Base-by-base conservation (phyloP, 2,888 invertebrate species). In the Myathropa florea region DNA sequence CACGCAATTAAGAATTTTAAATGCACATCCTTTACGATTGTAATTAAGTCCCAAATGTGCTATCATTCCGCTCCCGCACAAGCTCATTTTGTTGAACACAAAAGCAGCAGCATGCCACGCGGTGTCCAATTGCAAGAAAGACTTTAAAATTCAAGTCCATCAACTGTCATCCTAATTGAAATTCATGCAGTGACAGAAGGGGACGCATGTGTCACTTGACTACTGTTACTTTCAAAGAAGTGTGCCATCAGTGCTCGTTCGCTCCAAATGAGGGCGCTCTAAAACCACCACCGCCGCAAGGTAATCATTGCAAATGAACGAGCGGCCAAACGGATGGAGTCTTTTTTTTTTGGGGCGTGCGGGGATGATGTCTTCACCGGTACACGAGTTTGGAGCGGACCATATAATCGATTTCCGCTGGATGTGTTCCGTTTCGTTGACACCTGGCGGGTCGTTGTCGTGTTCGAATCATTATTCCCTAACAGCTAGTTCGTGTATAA, bases 1-100 rank as follows among this genome's bases (percentile, higher is more conserved):
- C 77, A 67, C 68, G 85, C 85, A 85, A 85, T 85, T 82, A 85
- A 85, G 82, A 85, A 82, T 82, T 78, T 85, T 82, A 63, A 77
- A 82, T 68, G 61, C 21, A 18, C 71, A 36, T 76, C 77, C 63
- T 82, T 81, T 77, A 53, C 67, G 67, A 77, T 68, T 77, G 76
- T 64, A 85, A 81, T 85, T 81, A 81, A 72, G 67, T 57, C 18
- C 71, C 68, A 68, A 82, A 70, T 73, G 71, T 73, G 53, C 71
- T 80, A 76, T 80, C 55, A 26, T 28, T 57, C 12, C n/a, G 18
- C 36, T 6, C 9, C 26, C 18, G 57, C 61, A 59, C 53, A 46
- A 55, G 23, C 24, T 14, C 18, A 4, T 1, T 12, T 24, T 9
- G 24, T 59, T 73, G 46, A 33, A 75, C 53, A n/a, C n/a, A n/a